phyloP scores from a whole-genome alignment of 1,140 invertebrate species.

The Belonocnema kinseyi region DNA sequence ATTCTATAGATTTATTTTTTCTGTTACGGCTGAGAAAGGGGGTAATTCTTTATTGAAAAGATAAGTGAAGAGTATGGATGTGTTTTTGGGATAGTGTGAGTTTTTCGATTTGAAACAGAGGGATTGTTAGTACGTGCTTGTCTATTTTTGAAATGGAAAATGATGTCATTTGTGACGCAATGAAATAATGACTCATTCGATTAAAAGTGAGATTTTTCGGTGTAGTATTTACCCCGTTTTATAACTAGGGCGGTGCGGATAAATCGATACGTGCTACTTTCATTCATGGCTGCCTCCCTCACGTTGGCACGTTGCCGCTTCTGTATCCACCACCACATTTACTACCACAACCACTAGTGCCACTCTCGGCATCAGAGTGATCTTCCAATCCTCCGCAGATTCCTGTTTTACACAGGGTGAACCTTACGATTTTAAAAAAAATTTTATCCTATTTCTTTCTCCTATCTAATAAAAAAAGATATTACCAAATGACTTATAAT shows the following conservation, averaged over 20 bases:
- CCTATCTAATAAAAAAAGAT: neutral
- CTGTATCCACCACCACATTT: slow-evolving; percentile 52
- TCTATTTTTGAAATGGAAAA: neutral
- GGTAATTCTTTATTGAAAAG: no score
- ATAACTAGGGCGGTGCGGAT: slow-evolving; percentile 68
- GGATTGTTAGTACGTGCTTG: neutral
- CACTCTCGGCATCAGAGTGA: slow-evolving; percentile 46
- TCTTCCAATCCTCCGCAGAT: slow-evolving; percentile 45
- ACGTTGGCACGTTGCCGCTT: slow-evolving; percentile 61
- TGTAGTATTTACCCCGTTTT: slow-evolving; percentile 53
- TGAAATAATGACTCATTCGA: slow-evolving; percentile 7
- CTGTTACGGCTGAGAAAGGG: no score
- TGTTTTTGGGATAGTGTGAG: no score
- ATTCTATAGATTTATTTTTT: no score
- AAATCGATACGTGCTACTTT: slow-evolving; percentile 71
- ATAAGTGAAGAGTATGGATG: no score
- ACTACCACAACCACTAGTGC: slow-evolving; percentile 45
- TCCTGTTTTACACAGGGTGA: neutral
- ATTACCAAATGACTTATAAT: no score
- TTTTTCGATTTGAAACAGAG: no score
- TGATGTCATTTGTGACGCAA: neutral
- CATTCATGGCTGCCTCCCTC: slow-evolving; percentile 68
- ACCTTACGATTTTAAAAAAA: neutral
- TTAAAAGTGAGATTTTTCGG: slow-evolving; percentile 41
- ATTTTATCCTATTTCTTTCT: neutral